A percentile compares a stretch with the other conserved stretches of the same genome.
Conservation (phyloP, 1,140 invertebrate genomes). For the Heliconius hermathena region DNA sequence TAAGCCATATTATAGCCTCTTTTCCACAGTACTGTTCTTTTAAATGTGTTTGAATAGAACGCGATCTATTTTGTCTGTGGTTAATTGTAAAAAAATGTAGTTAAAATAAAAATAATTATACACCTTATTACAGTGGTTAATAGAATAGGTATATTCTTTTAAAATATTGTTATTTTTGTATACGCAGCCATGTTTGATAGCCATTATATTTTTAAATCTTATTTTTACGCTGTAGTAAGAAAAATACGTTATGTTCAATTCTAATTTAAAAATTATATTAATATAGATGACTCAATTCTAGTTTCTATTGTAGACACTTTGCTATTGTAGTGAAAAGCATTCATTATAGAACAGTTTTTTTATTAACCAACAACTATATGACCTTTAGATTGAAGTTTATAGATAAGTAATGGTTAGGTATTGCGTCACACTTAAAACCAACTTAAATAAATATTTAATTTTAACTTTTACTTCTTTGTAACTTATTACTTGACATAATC, state of each 20-base stretch:
- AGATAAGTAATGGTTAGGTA: neutral
- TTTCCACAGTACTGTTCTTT: slow-evolving; percentile 61
- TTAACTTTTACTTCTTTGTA: neutral
- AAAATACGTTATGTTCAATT: neutral
- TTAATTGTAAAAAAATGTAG: neutral
- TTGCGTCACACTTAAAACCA: neutral
- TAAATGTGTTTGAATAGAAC: slow-evolving; percentile 35
- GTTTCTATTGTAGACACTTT: too few relatives aligned
- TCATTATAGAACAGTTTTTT: too few relatives aligned
- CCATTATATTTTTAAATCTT: neutral
- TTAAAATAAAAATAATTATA: neutral
- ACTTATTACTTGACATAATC: neutral
- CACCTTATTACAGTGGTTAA: neutral
- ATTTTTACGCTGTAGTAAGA: neutral
- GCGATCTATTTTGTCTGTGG: neutral
- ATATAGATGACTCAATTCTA: too few relatives aligned
- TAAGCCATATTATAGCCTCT: slow-evolving; percentile 62
- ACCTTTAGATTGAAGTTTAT: slow-evolving; percentile 4
- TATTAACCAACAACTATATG: neutral
- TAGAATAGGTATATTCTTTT: neutral
- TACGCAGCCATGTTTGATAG: neutral
- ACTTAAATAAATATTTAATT: neutral
- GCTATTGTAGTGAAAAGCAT: too few relatives aligned
- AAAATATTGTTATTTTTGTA: neutral
- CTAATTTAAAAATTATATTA: too few relatives aligned